phyloP scores from a whole-genome alignment of 1,140 invertebrate species.

The Drosophila dunni region DNA sequence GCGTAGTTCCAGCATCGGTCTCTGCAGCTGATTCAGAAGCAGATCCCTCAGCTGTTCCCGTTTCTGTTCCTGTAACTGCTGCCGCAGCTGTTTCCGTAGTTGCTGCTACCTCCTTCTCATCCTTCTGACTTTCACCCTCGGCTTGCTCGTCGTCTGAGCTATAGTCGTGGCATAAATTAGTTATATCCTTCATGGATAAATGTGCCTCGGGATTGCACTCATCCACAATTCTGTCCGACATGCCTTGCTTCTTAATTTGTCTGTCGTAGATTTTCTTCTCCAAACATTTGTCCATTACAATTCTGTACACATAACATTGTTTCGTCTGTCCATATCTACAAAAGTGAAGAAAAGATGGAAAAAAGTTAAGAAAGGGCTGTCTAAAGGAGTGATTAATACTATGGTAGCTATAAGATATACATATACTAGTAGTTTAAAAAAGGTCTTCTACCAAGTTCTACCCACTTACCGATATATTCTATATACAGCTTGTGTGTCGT shows the following conservation, averaged over 20 bases:
- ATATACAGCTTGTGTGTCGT: constrained; percentile 99
- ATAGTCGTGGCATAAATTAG: constrained; percentile 96
- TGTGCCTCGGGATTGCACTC: constrained; percentile 98
- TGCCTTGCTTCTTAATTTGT: constrained; percentile 98
- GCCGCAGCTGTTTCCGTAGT: neutral
- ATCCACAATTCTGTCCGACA: constrained; percentile 98
- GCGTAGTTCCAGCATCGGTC: neutral
- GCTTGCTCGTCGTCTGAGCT: constrained; percentile 90
- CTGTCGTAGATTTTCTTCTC: constrained; percentile 99
- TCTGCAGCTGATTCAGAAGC: neutral
- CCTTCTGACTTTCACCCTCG: constrained; percentile 35
- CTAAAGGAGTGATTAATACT: too few relatives aligned
- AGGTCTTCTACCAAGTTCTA: too few relatives aligned
- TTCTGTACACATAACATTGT: constrained; percentile 96
- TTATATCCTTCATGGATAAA: constrained; percentile 97
- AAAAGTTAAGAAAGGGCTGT: too few relatives aligned
- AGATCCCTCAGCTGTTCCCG: neutral
- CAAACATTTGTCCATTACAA: constrained; percentile 98
- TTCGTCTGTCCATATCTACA: constrained; percentile 95
- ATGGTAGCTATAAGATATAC: too few relatives aligned
- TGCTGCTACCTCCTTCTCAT: constrained; percentile 5
- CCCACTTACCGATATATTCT: constrained; percentile 92
- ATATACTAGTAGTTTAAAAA: too few relatives aligned
- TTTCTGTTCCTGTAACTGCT: neutral
- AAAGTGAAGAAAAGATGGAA: neutral